phyloP scores from a whole-genome alignment of 2,888 invertebrate genomes.

The Ferrisia virgata region DNA sequence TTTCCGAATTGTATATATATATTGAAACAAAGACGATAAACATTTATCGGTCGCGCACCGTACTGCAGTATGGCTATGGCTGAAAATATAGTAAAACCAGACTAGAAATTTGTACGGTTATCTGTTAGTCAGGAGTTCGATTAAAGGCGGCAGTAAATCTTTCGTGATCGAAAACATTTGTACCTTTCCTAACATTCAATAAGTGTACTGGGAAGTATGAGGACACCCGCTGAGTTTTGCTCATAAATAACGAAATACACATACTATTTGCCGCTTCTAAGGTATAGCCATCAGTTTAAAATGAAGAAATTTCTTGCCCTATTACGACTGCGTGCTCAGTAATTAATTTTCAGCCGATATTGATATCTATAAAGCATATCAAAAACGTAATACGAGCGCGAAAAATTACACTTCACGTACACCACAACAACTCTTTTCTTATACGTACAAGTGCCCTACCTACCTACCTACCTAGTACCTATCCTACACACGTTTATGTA shows the following conservation, averaged over 20 bases:
- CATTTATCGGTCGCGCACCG: background rate
- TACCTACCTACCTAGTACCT: too few relatives aligned
- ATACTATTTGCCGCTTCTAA: slow-evolving; percentile 36
- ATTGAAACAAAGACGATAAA: background rate
- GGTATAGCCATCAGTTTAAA: slow-evolving; percentile 30
- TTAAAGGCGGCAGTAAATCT: slow-evolving; percentile 45
- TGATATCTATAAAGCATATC: slow-evolving; percentile 6
- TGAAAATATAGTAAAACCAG: slow-evolving; percentile 32
- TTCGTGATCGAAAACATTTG: slow-evolving; percentile 46
- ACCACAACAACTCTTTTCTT: too few relatives aligned
- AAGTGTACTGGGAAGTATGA: slow-evolving; percentile 41
- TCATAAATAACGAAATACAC: slow-evolving; percentile 39
- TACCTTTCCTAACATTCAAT: slow-evolving; percentile 44
- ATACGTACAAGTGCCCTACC: too few relatives aligned
- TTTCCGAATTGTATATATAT: background rate
- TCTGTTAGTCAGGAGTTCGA: slow-evolving; percentile 44
- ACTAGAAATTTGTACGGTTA: slow-evolving; percentile 40
- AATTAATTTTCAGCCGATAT: slow-evolving; percentile 35
- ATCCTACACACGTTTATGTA: too few relatives aligned
- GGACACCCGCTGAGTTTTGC: slow-evolving; percentile 38
- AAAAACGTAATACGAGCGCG: slow-evolving; percentile 2
- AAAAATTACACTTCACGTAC: background rate
- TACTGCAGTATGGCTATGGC: background rate
- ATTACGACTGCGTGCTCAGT: slow-evolving; percentile 36
- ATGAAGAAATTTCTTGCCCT: slow-evolving; percentile 43